phyloP scores from a whole-genome alignment of 2,113 vertebrate species.

The Edolisoma coerulescens region DNA sequence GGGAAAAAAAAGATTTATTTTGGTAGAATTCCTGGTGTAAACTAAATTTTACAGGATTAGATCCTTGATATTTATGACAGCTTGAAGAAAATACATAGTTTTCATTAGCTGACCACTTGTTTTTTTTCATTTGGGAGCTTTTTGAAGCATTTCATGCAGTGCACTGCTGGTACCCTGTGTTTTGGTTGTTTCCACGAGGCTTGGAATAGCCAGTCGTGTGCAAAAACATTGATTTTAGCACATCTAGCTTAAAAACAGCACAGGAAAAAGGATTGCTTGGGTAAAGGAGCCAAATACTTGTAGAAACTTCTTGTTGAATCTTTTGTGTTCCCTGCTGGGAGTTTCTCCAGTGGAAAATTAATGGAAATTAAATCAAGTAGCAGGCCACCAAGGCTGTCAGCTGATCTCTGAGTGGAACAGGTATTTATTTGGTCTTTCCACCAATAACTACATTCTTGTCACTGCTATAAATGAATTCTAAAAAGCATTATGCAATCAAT shows the following conservation, averaged over 20 bases:
- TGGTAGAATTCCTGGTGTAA: background rate
- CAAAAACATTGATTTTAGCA: background rate
- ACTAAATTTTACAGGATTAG: background rate
- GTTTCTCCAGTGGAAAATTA: conserved; percentile 10
- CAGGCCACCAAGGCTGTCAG: background rate
- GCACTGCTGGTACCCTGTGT: background rate
- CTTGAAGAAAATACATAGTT: background rate
- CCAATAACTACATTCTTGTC: background rate
- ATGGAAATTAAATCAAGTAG: conserved; percentile 18
- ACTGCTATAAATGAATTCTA: background rate
- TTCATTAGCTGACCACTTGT: background rate
- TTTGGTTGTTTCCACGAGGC: background rate
- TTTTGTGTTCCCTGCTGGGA: background rate
- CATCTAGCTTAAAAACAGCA: background rate
- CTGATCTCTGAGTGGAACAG: conserved; percentile 7
- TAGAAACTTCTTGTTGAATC: background rate
- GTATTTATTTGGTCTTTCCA: conserved; percentile 40
- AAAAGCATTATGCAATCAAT: background rate
- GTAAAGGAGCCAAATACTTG: background rate
- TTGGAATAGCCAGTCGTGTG: background rate
- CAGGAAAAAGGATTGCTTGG: background rate
- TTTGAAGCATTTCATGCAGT: background rate
- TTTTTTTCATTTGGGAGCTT: background rate
- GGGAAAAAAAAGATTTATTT: background rate
- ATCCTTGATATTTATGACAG: background rate